A percentile compares a stretch with the other conserved stretches of the same genome.
phyloP scores from a whole-genome alignment of 2,113 vertebrate genomes.

The Terrapene triunguis region DNA sequence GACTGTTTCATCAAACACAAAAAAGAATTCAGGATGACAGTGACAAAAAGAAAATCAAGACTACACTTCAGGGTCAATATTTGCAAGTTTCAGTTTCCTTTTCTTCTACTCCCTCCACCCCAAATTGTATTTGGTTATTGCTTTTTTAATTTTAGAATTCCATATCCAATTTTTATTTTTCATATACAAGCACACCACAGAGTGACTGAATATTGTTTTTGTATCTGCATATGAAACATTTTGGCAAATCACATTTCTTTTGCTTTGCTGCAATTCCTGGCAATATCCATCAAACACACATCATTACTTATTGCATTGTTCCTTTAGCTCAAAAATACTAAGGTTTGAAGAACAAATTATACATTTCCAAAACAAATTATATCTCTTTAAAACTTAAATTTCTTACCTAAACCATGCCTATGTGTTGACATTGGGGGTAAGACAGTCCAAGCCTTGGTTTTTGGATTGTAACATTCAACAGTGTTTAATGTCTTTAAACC shows the following conservation, averaged over 20 bases:
- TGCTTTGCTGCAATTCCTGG: background rate
- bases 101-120: too few species aligned
- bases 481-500: conserved; percentile 87
- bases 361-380: background rate
- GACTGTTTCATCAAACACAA: too few species aligned
- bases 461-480: conserved; percentile 88
- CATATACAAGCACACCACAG: rapidly evolving
- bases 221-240: too few species aligned
- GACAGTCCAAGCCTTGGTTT: conserved; percentile 85
- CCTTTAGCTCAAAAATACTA: background rate
- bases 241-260: background rate
- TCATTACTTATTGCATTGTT: background rate
- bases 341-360: background rate
- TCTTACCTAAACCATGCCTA: conserved; percentile 86
- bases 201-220: background rate
- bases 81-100: too few species aligned
- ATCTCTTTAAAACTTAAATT: background rate
- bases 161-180: too few species aligned
- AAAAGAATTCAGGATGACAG: too few species aligned
- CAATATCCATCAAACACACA: background rate
- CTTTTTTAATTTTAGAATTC: too few species aligned
- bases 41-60: too few species aligned
- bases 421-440: conserved; percentile 87
- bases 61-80: too few species aligned
- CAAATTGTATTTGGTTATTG: too few species aligned